Evolutionary conservation across 1,140 invertebrate species (phyloP).

Genomic region (Tyrophagus putrescentiae): DNA sequence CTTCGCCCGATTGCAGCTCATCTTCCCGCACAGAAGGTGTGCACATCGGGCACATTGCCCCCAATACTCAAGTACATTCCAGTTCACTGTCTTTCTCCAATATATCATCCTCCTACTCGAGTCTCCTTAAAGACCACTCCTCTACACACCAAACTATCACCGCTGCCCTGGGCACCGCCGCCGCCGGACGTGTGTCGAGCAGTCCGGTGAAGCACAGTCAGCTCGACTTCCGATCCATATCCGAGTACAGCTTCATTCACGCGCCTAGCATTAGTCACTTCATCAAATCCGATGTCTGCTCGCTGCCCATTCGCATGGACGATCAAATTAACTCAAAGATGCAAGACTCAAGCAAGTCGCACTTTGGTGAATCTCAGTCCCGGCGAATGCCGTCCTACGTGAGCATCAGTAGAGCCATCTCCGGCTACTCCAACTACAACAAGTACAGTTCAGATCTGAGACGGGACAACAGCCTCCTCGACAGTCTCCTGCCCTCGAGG

Average conservation of each 20-base stretch:
- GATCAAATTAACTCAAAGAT: background rate
- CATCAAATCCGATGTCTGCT: background rate
- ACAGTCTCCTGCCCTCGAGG: constrained; percentile 19
- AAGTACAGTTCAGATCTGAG: constrained; percentile 51
- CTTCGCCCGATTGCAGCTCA: too few relatives aligned
- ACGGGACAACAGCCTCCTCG: constrained; percentile 30
- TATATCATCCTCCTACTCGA: background rate
- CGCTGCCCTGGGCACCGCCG: too few relatives aligned
- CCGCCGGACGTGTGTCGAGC: too few relatives aligned
- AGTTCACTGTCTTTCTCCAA: background rate
- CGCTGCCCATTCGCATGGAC: background rate
- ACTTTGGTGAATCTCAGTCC: background rate
- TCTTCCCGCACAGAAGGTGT: too few relatives aligned
- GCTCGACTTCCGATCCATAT: constrained; percentile 1
- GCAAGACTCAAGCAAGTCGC: background rate
- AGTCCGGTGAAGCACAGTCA: too few relatives aligned
- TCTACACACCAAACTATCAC: background rate
- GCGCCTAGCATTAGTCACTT: background rate
- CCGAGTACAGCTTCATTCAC: background rate
- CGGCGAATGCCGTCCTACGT: constrained; percentile 54
- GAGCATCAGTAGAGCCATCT: constrained; percentile 69
- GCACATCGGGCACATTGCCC: too few relatives aligned
- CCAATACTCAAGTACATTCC: constrained; percentile 3
- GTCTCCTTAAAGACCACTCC: background rate
- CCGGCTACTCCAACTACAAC: constrained; percentile 66